A percentile compares a stretch with the other conserved stretches of the same genome.
These are phyloP conservation scores for Argyrosomus regius DNA, from an alignment of 2,797 vertebrate species.

Conservation along the genomic window DNA sequence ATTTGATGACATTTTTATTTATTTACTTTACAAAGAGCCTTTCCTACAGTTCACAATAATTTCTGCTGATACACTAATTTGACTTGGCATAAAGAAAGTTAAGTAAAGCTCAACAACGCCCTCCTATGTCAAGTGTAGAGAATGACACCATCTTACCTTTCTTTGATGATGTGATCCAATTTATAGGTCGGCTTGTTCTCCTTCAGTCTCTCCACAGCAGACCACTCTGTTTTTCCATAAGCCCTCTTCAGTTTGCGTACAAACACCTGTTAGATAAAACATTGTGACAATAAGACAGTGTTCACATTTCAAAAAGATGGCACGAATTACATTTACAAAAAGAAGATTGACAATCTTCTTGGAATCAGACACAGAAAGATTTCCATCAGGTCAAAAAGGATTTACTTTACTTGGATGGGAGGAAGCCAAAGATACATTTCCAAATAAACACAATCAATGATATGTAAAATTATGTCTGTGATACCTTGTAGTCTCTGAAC, in stretches of 20 bases:
- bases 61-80: not conserved
- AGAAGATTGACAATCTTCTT: no score
- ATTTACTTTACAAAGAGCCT: not conserved
- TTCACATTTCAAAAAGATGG: not conserved
- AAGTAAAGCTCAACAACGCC: constrained; percentile 13
- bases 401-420: not conserved
- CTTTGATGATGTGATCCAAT: constrained; percentile 96
- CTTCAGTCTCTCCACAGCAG: constrained; percentile 87
- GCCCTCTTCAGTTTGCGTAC: constrained; percentile 95
- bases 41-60: not conserved
- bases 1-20: not conserved
- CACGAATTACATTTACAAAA: not conserved
- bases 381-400: not conserved
- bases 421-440: not conserved
- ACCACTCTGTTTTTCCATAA: constrained; percentile 93
- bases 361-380: not conserved
- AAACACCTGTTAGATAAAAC: constrained; percentile 87
- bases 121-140: constrained; percentile 32
- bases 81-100: not conserved
- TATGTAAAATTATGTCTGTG: not conserved
- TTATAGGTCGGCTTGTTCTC: constrained; percentile 95
- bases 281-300: not conserved
- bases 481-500: constrained; percentile 96
- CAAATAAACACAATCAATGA: not conserved
- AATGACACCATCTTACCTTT: constrained; percentile 86